Evolutionary conservation across 2,113 vertebrate species (phyloP).

Genomic region (Archocentrus centrarchus): DNA sequence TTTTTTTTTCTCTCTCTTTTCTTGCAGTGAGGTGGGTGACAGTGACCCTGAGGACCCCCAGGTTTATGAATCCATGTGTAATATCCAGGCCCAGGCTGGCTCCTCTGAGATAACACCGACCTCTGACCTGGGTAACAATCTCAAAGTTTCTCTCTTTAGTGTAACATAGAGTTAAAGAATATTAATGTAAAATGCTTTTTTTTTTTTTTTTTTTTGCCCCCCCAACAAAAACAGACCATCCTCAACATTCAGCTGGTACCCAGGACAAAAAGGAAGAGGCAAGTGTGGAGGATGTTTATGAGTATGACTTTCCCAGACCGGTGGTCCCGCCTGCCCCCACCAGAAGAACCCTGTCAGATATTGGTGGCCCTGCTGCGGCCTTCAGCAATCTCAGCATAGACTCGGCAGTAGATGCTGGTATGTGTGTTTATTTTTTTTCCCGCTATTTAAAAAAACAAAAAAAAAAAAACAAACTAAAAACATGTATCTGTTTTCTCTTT

Average conservation of each 20-base stretch:
- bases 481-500: not conserved
- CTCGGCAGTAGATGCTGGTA: slow-evolving; percentile 69
- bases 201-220: not conserved
- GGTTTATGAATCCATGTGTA: slow-evolving; percentile 96
- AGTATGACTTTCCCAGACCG: slow-evolving; percentile 89
- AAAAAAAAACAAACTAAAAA: too few species aligned
- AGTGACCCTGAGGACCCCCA: slow-evolving; percentile 85
- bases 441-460: not conserved
- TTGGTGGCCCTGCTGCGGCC: slow-evolving; percentile 81
- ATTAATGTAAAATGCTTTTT: not conserved
- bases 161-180: not conserved
- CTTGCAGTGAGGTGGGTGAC: slow-evolving; percentile 72
- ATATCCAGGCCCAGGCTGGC: slow-evolving; percentile 87
- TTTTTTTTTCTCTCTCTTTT: not conserved
- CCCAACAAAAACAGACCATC: slow-evolving; percentile 46
- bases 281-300: slow-evolving; percentile 84
- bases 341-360: slow-evolving; percentile 89
- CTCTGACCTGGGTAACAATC: slow-evolving; percentile 79
- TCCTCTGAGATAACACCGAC: slow-evolving; percentile 48
- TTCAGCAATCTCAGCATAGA: slow-evolving; percentile 86
- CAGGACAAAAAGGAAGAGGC: slow-evolving; percentile 73
- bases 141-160: not conserved
- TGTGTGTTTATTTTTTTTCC: slow-evolving; percentile 16
- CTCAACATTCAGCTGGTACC: slow-evolving; percentile 55
- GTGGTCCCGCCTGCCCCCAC: slow-evolving; percentile 77